A percentile compares a stretch with the other conserved stretches of the same genome.
These are phyloP conservation scores for Metridium senile DNA, from an alignment of 92 coral and sea anemone genomes.

Conservation along the genomic window DNA sequence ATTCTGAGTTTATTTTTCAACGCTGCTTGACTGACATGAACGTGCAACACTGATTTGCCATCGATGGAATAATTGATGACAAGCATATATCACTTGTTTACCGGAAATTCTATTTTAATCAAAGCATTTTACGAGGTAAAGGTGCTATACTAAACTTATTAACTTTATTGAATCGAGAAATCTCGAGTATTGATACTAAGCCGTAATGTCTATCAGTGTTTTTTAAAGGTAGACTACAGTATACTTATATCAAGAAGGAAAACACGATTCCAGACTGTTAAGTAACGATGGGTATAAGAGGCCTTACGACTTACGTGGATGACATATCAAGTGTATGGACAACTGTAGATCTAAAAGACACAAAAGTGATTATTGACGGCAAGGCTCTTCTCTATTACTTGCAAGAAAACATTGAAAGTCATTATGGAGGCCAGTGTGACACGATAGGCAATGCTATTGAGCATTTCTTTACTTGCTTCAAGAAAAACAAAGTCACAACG, in stretches of 20 bases:
- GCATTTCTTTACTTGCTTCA: slow-evolving; percentile 66
- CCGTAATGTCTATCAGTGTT: too few species aligned
- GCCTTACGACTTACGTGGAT: slow-evolving; percentile 67
- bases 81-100: too few species aligned
- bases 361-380: slow-evolving; percentile 83
- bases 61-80: too few species aligned
- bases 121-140: too few species aligned
- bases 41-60: too few species aligned
- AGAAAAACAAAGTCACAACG: slow-evolving; percentile 44
- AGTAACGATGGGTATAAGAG: slow-evolving; percentile 75
- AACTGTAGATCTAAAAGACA: slow-evolving; percentile 30
- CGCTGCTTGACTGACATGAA: too few species aligned
- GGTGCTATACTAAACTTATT: too few species aligned
- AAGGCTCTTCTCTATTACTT: slow-evolving; percentile 54
- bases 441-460: slow-evolving; percentile 52
- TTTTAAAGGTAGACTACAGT: background rate
- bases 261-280: background rate
- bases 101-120: too few species aligned
- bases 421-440: slow-evolving; percentile 82
- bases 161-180: too few species aligned
- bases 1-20: too few species aligned
- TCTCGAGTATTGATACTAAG: too few species aligned
- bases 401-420: slow-evolving; percentile 26
- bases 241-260: background rate
- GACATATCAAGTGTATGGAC: slow-evolving; percentile 61